Evolutionary conservation across 1,140 invertebrate genomes (phyloP).

Genomic region (Nomia melanderi): DNA sequence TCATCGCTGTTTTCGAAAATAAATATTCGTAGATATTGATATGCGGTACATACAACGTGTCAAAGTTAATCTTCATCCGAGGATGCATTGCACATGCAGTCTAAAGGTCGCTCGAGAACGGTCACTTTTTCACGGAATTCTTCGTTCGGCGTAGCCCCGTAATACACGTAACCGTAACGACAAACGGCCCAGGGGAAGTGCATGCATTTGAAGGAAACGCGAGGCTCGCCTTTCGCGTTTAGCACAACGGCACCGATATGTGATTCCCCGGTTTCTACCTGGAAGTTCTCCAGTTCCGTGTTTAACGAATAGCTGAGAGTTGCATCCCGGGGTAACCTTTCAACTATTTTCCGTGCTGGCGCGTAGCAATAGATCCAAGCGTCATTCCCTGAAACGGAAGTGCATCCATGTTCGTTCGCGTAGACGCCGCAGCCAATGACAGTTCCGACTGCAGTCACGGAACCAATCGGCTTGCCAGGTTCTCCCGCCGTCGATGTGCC

Average conservation of each 20-base stretch:
- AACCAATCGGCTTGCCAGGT: slow-evolving; percentile 41
- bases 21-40: not conserved
- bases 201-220: slow-evolving; percentile 44
- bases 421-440: slow-evolving; percentile 66
- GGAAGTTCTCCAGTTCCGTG: slow-evolving; percentile 46
- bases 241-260: slow-evolving; percentile 55
- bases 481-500: slow-evolving; percentile 61
- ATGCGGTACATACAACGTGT: not conserved
- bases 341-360: slow-evolving; percentile 55
- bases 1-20: no score
- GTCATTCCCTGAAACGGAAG: slow-evolving; percentile 62
- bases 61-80: slow-evolving; percentile 1
- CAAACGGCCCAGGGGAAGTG: slow-evolving; percentile 68
- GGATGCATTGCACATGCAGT: slow-evolving; percentile 57
- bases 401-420: slow-evolving; percentile 46
- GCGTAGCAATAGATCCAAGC: slow-evolving; percentile 53
- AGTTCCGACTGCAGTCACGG: slow-evolving; percentile 53
- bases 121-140: slow-evolving; percentile 52
- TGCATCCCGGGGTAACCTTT: slow-evolving; percentile 18
- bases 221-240: slow-evolving; percentile 40
- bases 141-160: slow-evolving; percentile 54
- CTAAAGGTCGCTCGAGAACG: slow-evolving; percentile 52
- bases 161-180: slow-evolving; percentile 54
- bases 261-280: slow-evolving; percentile 23
- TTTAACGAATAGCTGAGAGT: slow-evolving; percentile 18